phyloP scores from a whole-genome alignment of 1,140 invertebrate species.

The Chironomus striatipennis region DNA sequence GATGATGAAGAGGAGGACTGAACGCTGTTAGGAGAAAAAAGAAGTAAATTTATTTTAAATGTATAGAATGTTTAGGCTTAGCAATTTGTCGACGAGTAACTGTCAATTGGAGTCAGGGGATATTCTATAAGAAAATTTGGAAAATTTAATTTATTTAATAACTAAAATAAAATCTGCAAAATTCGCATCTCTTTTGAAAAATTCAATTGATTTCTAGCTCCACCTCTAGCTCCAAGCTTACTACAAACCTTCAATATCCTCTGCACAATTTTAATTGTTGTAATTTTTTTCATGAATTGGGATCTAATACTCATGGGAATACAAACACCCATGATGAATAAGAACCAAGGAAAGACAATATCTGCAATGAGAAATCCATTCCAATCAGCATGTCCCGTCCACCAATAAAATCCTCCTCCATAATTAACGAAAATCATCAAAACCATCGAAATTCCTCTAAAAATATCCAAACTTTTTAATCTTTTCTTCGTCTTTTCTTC shows the following conservation, averaged over 20 bases:
- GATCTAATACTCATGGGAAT: constrained; percentile 72
- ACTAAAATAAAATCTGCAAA: too few relatives aligned
- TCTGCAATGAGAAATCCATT: constrained; percentile 88
- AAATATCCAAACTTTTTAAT: background rate
- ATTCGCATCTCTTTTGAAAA: too few relatives aligned
- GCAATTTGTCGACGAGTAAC: too few relatives aligned
- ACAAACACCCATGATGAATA: constrained; percentile 92
- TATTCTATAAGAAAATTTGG: too few relatives aligned
- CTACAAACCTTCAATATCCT: constrained; percentile 47
- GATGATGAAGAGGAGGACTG: constrained; percentile 63
- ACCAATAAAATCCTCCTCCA: constrained; percentile 78
- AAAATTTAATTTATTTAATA: too few relatives aligned
- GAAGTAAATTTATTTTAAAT: too few relatives aligned
- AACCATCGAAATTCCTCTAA: constrained; percentile 51
- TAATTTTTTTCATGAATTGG: constrained; percentile 56
- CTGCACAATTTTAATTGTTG: constrained; percentile 47
- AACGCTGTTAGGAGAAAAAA: constrained; percentile 42
- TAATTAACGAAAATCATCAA: constrained; percentile 92
- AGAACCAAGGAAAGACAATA: constrained; percentile 89
- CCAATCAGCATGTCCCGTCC: constrained; percentile 86
- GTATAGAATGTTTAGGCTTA: too few relatives aligned
- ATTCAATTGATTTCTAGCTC: too few relatives aligned
- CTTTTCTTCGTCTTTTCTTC: background rate
- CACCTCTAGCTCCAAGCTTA: too few relatives aligned
- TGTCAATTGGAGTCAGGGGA: too few relatives aligned